Percentiles rank a stretch among this genome's conserved stretches.
These are phyloP conservation scores for Oenanthe melanoleuca DNA, from an alignment of 2,113 vertebrate genomes.

Conservation along the genomic window DNA sequence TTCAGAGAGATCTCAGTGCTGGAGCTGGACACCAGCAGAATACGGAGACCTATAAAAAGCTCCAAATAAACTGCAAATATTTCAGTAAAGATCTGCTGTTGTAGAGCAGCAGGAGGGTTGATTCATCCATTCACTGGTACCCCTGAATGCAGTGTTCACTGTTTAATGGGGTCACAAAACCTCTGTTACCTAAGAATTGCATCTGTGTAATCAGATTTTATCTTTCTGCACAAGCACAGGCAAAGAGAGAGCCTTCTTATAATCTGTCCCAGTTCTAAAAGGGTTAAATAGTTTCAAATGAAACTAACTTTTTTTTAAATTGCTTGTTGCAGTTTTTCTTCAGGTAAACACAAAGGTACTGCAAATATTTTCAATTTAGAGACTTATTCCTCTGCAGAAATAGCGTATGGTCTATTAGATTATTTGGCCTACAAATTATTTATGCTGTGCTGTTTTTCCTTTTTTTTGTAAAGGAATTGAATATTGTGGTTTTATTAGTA, in stretches of 20 bases:
- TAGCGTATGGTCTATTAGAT: neutral
- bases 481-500: neutral
- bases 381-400: neutral
- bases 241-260: neutral
- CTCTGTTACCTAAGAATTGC: neutral
- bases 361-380: neutral
- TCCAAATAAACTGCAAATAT: neutral
- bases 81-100: neutral
- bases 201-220: neutral
- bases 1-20: neutral
- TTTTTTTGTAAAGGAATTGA: neutral
- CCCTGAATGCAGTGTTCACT: rapidly evolving
- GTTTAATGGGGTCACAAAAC: neutral
- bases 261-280: neutral
- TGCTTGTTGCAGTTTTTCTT: neutral
- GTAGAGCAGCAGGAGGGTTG: neutral
- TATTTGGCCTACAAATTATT: neutral
- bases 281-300: neutral
- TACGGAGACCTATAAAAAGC: neutral
- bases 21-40: neutral
- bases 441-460: neutral
- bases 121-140: neutral
- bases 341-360: neutral
- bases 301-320: neutral
- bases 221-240: neutral